These are phyloP conservation scores for Scrobipalpa costella DNA, from an alignment of 2,888 invertebrate species.

Conservation along the genomic window DNA sequence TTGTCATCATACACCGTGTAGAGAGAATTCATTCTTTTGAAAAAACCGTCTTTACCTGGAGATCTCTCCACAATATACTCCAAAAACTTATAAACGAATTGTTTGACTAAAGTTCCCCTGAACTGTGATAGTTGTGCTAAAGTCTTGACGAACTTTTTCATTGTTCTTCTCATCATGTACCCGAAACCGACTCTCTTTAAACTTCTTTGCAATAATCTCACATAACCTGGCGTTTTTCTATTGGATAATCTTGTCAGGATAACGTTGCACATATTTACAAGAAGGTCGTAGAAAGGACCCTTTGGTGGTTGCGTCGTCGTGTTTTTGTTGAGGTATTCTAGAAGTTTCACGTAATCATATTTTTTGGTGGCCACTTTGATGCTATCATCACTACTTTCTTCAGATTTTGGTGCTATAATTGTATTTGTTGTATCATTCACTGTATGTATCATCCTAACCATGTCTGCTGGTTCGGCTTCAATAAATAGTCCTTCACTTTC, in stretches of 20 bases:
- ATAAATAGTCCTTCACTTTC: background rate
- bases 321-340: background rate
- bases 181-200: slow-evolving; percentile 46
- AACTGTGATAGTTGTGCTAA: slow-evolving; percentile 44
- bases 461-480: background rate
- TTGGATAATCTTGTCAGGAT: slow-evolving; percentile 45
- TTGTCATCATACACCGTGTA: slow-evolving; percentile 43
- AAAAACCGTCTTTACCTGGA: slow-evolving; percentile 47
- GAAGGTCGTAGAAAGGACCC: slow-evolving; percentile 57
- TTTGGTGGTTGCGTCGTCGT: slow-evolving; percentile 31
- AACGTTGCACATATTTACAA: slow-evolving; percentile 52
- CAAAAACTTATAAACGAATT: slow-evolving; percentile 45
- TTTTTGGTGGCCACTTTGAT: background rate
- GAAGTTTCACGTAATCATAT: background rate
- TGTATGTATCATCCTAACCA: background rate
- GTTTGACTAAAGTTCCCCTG: slow-evolving; percentile 42
- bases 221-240: slow-evolving; percentile 45
- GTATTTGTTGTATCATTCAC: background rate
- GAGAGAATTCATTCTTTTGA: slow-evolving; percentile 52
- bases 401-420: background rate
- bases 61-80: slow-evolving; percentile 43
- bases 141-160: slow-evolving; percentile 45
- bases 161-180: slow-evolving; percentile 42
- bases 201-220: slow-evolving; percentile 46
- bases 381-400: background rate